Evolutionary conservation across 37 sponge, comb jelly and placozoan species (phyloP).

Genomic region (Cliona cf. orientalis): DNA sequence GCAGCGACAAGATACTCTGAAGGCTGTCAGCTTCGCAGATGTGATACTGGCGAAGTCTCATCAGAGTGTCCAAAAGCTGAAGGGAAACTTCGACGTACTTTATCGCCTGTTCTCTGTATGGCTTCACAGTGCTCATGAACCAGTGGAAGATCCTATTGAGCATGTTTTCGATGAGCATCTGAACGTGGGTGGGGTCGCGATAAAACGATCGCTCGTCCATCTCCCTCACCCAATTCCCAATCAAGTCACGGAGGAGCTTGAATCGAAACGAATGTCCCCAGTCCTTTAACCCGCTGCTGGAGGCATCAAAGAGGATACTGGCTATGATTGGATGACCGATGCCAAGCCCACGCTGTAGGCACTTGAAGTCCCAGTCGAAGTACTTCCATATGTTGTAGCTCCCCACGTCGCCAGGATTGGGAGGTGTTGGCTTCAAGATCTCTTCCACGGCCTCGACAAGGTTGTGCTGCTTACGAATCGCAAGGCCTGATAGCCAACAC

Average conservation of each 20-base stretch:
- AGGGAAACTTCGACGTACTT: constrained; percentile 3
- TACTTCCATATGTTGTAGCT: constrained; percentile 1
- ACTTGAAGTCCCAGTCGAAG: constrained; percentile 37
- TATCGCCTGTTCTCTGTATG: background rate
- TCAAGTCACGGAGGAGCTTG: background rate
- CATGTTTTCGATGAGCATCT: constrained; percentile 7
- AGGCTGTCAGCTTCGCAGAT: constrained; percentile 15
- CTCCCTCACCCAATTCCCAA: background rate
- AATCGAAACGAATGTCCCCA: background rate
- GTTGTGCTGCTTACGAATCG: background rate
- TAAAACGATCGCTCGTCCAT: constrained; percentile 10
- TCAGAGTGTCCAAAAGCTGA: constrained; percentile 2
- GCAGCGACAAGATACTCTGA: constrained; percentile 17
- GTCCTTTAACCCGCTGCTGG: background rate
- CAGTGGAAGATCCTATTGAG: constrained; percentile 6
- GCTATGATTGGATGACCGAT: background rate
- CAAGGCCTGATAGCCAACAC: constrained; percentile 14
- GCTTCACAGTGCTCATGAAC: background rate
- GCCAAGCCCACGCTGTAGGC: constrained; percentile 72
- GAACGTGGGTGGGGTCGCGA: constrained; percentile 11
- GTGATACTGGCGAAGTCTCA: background rate
- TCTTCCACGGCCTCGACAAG: background rate
- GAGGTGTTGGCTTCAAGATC: too few relatives aligned
- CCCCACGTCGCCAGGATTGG: background rate
- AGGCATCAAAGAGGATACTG: background rate